Percentiles rank a stretch among this genome's conserved stretches.
Conservation (phyloP, 2,888 invertebrate species). For the Gymnosoma rotundatum region DNA sequence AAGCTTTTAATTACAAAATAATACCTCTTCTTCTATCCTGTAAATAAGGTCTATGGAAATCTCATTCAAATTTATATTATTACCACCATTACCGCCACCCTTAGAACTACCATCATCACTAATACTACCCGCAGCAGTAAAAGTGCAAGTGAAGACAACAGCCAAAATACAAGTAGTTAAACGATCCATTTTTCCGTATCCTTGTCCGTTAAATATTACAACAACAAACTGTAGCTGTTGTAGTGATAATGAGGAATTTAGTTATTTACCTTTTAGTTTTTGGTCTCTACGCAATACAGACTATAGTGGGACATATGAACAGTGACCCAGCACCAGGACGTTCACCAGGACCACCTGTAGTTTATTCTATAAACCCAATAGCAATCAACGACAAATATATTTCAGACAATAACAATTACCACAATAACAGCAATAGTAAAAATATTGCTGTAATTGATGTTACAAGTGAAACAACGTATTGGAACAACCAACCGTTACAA, state of each 20-base stretch:
- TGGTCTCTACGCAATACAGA: constrained; percentile 75
- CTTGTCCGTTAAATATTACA: background rate
- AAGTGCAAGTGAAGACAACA: constrained; percentile 2
- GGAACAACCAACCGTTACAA: constrained; percentile 17
- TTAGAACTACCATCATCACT: constrained; percentile 69
- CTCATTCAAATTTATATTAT: constrained; percentile 68
- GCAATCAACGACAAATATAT: constrained; percentile 16
- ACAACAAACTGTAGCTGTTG: constrained; percentile 72
- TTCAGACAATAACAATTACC: constrained; percentile 36
- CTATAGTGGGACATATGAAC: constrained; percentile 82
- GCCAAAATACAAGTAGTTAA: constrained; percentile 2
- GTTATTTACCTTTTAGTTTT: constrained; percentile 76
- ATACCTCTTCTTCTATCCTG: constrained; percentile 28
- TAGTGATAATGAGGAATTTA: constrained; percentile 76
- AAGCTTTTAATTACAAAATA: background rate
- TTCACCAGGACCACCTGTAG: constrained; percentile 86
- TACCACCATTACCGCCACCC: constrained; percentile 65
- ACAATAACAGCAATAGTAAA: constrained; percentile 16
- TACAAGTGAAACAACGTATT: constrained; percentile 1
- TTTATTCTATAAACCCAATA: constrained; percentile 78
- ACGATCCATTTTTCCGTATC: background rate
- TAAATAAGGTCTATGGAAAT: constrained; percentile 73
- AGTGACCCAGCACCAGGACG: constrained; percentile 87
- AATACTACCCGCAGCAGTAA: constrained; percentile 47
- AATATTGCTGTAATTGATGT: constrained; percentile 1